These are phyloP conservation scores for Struthidea cinerea DNA, from an alignment of 2,113 vertebrate genomes.

Conservation along the genomic window DNA sequence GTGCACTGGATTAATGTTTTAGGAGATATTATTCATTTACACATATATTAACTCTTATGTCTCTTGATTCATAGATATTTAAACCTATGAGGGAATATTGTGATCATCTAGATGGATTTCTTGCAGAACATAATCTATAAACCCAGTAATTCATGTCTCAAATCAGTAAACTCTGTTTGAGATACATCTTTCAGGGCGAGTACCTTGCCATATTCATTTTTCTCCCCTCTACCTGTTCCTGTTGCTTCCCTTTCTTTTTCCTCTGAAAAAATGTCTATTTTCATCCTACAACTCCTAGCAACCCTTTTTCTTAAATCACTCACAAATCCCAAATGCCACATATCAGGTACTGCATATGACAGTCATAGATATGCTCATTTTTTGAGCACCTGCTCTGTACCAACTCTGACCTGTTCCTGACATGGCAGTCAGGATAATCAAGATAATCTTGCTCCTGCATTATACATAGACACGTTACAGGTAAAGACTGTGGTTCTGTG, in stretches of 20 bases:
- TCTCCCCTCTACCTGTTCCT: neutral
- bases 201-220: neutral
- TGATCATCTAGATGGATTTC: neutral
- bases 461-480: accelerated
- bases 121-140: neutral
- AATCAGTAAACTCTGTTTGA: neutral
- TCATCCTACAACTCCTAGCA: neutral
- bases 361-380: neutral
- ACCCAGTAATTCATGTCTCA: neutral
- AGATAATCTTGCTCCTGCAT: neutral
- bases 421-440: too few relatives aligned
- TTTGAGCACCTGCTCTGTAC: neutral
- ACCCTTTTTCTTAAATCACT: neutral
- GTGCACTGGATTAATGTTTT: neutral
- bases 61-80: neutral
- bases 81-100: neutral
- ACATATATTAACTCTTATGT: neutral
- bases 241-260: neutral
- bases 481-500: neutral
- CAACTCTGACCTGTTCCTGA: neutral
- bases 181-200: neutral
- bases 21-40: neutral
- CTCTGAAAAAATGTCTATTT: neutral
- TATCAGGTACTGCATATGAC: neutral
- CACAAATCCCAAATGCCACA: neutral